Base-by-base conservation (phyloP, 1,140 invertebrate genomes). In the Zaprionus camerounensis region DNA sequence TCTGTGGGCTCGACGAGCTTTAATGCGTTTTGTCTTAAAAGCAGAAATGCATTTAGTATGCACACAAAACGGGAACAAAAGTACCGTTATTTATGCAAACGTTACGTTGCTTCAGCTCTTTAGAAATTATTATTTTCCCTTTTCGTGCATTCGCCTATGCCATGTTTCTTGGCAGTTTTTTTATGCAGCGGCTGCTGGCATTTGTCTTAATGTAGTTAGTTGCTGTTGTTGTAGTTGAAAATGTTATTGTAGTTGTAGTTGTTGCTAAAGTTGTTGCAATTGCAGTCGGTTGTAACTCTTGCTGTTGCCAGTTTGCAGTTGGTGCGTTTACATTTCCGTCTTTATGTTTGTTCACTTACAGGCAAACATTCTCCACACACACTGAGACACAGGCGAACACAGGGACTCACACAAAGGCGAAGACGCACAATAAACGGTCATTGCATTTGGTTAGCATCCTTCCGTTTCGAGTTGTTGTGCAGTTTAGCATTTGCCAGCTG, bases 31-130 rank as follows among this genome's bases (percentile, higher is more conserved):
- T 63, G 61, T 65, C 68, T 84, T 78, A 67, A 71, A 62, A 22
- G 67, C 63, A 71, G 58, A 73, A 87, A 75, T 73, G 77, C 80
- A 82, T 86, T 87, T 82, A 64, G 73, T 69, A 83, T 87, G 81
- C 78, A 76, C 82, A 82, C 68, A 84, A 78, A 90, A 88, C 63
- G 76, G 68, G 85, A 77, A 79, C 85, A 88, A 76, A 84, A 90
- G 74, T 90, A 78, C 49, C 78, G 81, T 88, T 88, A 82, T 81
- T 88, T 90, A 88, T 88, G 84, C 84, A 88, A 88, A 90, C 81
- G 68, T 79, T 90, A 85, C 85, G 28, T 58, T 38, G 20, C 34
- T 90, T 90, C 81, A 81, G 76, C 84, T 79, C 85, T 88, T 90
- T 88, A 81, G 78, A 88, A 88, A 88, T 90, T 90, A 88, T 88